These are phyloP conservation scores for Prionailurus bengalensis DNA, from an alignment of 2,113 vertebrate genomes.

Conservation along the genomic window DNA sequence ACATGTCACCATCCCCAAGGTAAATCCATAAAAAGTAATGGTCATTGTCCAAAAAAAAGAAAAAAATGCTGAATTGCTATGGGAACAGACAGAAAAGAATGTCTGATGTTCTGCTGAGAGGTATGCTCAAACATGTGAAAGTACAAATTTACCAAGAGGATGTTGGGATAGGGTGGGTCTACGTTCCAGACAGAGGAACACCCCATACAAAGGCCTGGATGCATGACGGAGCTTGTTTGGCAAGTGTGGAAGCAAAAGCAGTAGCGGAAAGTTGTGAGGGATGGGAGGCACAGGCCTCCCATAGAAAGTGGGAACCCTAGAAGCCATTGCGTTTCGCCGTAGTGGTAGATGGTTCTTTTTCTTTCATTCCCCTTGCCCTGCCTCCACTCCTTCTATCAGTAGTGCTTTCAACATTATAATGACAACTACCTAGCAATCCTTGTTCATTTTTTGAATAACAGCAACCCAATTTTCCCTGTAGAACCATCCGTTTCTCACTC, in stretches of 20 bases:
- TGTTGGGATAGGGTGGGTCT: background rate
- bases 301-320: background rate
- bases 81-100: slow-evolving; percentile 1
- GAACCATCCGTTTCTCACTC: background rate
- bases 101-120: background rate
- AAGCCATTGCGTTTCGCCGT: background rate
- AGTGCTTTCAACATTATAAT: background rate
- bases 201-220: background rate
- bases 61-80: background rate
- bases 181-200: background rate
- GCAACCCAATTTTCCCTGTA: background rate
- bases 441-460: slow-evolving; percentile 3
- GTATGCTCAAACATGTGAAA: background rate
- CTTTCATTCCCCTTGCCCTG: background rate
- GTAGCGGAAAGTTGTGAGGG: background rate
- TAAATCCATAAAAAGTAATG: background rate
- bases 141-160: background rate
- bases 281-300: background rate
- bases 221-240: fast-evolving
- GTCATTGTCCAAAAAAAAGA: background rate
- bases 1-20: background rate
- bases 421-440: background rate
- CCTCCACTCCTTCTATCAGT: background rate
- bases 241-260: background rate
- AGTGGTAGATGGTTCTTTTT: background rate